phyloP scores from a whole-genome alignment of 2,888 invertebrate genomes.

The Watsonalla binaria region DNA sequence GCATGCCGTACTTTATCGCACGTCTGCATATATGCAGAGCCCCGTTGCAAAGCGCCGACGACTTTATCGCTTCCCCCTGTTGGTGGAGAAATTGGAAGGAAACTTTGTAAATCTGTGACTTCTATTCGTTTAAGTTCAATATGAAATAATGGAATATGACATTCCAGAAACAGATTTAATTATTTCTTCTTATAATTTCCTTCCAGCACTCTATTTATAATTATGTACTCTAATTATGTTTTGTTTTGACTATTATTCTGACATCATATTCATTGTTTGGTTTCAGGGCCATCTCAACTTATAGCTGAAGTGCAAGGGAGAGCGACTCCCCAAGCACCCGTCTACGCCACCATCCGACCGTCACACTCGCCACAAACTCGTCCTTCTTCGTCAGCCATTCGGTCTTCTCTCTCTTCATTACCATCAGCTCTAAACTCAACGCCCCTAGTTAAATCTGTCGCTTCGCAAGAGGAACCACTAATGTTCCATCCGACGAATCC shows the following conservation, averaged over 20 bases:
- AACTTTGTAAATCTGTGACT: constrained; percentile 18
- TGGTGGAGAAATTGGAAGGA: constrained; percentile 38
- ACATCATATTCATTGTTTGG: constrained; percentile 18
- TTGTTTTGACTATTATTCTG: constrained; percentile 21
- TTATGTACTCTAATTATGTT: constrained; percentile 2
- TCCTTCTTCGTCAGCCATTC: constrained; percentile 39
- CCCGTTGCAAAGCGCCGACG: constrained; percentile 30
- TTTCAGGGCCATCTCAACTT: constrained; percentile 71
- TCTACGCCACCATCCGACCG: constrained; percentile 66
- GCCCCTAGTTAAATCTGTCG: constrained; percentile 51
- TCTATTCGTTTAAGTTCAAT: constrained; percentile 28
- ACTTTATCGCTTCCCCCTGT: constrained; percentile 45
- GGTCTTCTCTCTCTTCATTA: constrained; percentile 51
- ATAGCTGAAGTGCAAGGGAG: constrained; percentile 52
- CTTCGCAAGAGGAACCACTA: constrained; percentile 46
- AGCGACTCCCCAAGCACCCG: constrained; percentile 65
- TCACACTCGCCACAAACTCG: constrained; percentile 48
- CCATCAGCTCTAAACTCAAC: constrained; percentile 55
- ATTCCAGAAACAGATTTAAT: not conserved
- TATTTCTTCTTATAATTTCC: too few relatives aligned
- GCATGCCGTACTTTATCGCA: constrained; percentile 46
- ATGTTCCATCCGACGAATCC: constrained; percentile 72
- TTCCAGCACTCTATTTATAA: too few relatives aligned
- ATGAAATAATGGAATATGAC: constrained; percentile 16
- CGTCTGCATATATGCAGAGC: constrained; percentile 43